Percentiles rank a stretch among this genome's conserved stretches.
phyloP scores from a whole-genome alignment of 2,113 vertebrate genomes.

The Jacana jacana region DNA sequence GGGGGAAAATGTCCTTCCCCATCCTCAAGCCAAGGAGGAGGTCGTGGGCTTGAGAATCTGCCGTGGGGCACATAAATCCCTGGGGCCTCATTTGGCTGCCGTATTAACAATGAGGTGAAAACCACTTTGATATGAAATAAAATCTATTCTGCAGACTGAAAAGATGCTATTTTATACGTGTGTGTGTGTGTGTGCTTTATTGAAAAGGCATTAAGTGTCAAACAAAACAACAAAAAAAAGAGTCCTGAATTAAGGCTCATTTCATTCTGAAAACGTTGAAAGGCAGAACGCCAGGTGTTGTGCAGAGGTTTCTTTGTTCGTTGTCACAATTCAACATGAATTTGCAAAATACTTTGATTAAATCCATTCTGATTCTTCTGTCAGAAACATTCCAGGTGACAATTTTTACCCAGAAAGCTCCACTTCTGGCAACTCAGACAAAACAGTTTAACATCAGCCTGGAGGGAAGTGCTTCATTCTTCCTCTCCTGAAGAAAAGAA shows the following conservation, averaged over 20 bases:
- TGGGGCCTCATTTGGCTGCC: background rate
- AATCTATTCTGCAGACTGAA: background rate
- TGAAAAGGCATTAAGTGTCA: background rate
- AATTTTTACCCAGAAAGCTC: conserved; percentile 39
- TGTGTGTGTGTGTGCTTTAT: background rate
- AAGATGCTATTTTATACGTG: background rate
- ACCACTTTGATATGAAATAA: background rate
- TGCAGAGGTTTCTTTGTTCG: conserved; percentile 42
- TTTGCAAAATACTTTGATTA: conserved; percentile 58
- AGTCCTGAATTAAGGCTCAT: conserved; percentile 40
- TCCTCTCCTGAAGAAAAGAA: background rate
- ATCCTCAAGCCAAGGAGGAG: background rate
- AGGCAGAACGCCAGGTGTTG: conserved; percentile 21
- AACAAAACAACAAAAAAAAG: background rate
- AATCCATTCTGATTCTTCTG: conserved; percentile 35
- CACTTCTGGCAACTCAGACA: conserved; percentile 3
- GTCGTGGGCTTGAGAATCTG: background rate
- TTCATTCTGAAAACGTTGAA: background rate
- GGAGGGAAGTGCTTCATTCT: background rate
- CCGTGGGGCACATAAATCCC: background rate
- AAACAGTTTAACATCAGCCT: conserved; percentile 16
- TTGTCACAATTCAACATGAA: background rate
- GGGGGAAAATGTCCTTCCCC: background rate
- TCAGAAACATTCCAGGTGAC: conserved; percentile 43
- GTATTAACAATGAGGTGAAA: background rate